Evolutionary conservation across 2,113 vertebrate species (phyloP).

Genomic region (Anser brachyrhynchus): DNA sequence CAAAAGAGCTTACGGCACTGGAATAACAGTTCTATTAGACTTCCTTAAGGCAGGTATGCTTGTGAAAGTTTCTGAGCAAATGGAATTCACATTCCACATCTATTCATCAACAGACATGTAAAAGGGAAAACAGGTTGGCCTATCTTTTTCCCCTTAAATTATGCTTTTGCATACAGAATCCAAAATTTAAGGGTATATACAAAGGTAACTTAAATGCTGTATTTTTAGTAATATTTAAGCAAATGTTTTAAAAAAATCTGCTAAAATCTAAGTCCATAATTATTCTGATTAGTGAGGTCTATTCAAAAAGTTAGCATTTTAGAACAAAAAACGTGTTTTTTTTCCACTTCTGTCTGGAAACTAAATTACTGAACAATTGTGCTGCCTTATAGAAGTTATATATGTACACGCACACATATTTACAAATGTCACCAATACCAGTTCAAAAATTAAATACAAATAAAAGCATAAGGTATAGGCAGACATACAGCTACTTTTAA

Average conservation of each 20-base stretch:
- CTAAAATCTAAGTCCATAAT: neutral
- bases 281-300: neutral
- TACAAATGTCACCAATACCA: neutral
- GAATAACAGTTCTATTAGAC: neutral
- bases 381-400: neutral
- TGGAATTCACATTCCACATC: neutral
- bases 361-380: neutral
- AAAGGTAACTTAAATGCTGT: neutral
- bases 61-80: neutral
- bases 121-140: neutral
- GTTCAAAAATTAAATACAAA: neutral
- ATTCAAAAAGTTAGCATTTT: neutral
- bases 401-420: fast-evolving
- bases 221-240: neutral
- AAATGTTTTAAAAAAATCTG: neutral
- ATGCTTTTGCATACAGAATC: neutral
- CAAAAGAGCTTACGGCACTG: neutral
- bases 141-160: neutral
- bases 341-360: neutral
- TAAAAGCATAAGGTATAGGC: neutral
- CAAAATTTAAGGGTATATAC: neutral
- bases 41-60: neutral
- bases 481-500: neutral
- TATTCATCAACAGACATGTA: neutral
- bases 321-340: neutral